Evolutionary conservation across 2,888 invertebrate genomes (phyloP), one percentile per base, ranked within the genome.

Genomic region (Podotricha telesiphe): DNA sequence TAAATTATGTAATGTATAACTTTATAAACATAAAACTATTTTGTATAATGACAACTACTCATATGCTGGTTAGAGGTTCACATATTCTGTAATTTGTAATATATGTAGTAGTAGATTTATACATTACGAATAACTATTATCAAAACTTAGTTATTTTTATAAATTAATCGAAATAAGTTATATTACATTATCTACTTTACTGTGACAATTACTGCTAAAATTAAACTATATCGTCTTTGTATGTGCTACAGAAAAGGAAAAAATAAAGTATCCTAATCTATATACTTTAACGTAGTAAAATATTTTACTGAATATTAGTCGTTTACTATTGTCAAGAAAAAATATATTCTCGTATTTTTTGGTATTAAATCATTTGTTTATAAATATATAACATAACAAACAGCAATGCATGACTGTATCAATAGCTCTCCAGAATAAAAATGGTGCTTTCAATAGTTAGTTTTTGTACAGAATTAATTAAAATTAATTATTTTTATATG

Each of bases 391-490:
- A 42, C n/a, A 64, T 63, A 69, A 42, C 80, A 79, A 80, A 82
- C 83, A 82, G 84, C 82, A 84, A 83, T 80, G 78, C 77, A 76
- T 79, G 76, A 80, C 79, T 78, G 75, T 70, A 75, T 73, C 68
- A 71, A 73, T 56, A 67, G 75, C 75, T 78, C 86, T 82, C 82
- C 86, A 85, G 84, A 87, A 87, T 87, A 84, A 88, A 86, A 85
- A 90, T 91, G 93, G 93, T 93, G 93, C 93, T 93, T 91, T 84
- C 82, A 82, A 89, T 90, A 91, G 90, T 89, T 92, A 92, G 91
- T 86, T 84, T 81, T 85, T 93, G 93, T 93, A 93, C 91, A 92
- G 92, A 93, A 92, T 91, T 89, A 93, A 93, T 92, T 91, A 77
- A 85, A 84, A 83, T 85, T 84, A 82, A 77, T 85, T 89, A 89